These are phyloP conservation scores for Drosophila bocqueti DNA, from an alignment of 1,140 invertebrate genomes.

Conservation along the genomic window DNA sequence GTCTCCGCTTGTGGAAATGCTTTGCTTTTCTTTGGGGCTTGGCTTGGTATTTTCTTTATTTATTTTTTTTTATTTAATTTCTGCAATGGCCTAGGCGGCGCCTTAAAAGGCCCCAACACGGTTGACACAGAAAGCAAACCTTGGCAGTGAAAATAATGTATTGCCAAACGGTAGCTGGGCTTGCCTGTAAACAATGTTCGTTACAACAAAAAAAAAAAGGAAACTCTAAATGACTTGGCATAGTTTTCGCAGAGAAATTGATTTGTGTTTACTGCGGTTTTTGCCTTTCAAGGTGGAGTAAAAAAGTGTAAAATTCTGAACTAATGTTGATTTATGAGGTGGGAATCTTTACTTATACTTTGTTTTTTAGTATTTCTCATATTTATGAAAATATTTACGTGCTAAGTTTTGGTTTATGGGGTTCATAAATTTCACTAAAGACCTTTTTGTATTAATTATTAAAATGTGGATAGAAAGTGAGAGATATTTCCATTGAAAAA, in stretches of 20 bases:
- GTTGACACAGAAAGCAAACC: constrained; percentile 56
- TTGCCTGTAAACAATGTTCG: constrained; percentile 28
- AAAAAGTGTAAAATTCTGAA: constrained; percentile 21
- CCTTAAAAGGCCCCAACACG: constrained; percentile 53
- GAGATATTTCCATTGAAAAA: not conserved
- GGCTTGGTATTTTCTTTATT: constrained; percentile 4
- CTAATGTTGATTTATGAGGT: constrained; percentile 26
- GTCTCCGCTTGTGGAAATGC: constrained; percentile 34
- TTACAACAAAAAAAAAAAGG: constrained; percentile 10
- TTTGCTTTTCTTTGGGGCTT: constrained; percentile 25
- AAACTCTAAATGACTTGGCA: constrained; percentile 34
- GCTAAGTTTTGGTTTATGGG: not conserved
- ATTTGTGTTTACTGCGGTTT: constrained; percentile 21
- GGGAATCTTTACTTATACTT: constrained; percentile 8
- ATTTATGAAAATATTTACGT: not conserved
- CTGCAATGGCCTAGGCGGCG: constrained; percentile 29
- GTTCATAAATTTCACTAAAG: not conserved
- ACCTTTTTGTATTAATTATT: not conserved
- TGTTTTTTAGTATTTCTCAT: not conserved
- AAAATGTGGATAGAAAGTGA: not conserved
- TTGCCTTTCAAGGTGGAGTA: constrained; percentile 5
- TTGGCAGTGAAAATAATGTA: constrained; percentile 58
- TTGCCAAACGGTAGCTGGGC: constrained; percentile 39
- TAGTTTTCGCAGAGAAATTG: constrained; percentile 44
- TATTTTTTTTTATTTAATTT: constrained; percentile 10